Base-by-base conservation (phyloP, 2,113 vertebrate genomes). In the Prunella himalayana region DNA sequence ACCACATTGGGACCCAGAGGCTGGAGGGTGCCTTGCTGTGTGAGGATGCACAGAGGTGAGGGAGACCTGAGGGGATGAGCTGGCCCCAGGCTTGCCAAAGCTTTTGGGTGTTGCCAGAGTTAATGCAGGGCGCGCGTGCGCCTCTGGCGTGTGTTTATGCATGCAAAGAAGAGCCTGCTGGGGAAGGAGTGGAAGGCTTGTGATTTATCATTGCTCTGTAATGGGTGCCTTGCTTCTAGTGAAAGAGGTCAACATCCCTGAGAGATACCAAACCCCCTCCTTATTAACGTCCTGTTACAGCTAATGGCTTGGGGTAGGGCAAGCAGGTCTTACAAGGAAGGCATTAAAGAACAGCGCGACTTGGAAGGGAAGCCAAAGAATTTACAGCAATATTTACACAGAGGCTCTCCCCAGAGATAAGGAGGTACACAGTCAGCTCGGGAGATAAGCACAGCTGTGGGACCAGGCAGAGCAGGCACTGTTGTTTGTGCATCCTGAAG, bases 161-260 rank as follows among this genome's bases (percentile, higher is more conserved):
- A 98, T 98, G 97, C 97, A 97, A 96, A 94, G 95, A 97, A 50
- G 94, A 94, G 94, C 79, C 93, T 97, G 94, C 97, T 97, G 96
- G 94, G 95, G 96, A 97, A 97, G 87, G 91, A 96, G 82, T 92
- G 96, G 96, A 96, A 96, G 69, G 97, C 96, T 95, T 92, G 97
- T 98, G 98, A 98, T 98, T 98, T 97, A 98, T 98, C 98, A 97
- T 97, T 92, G 92, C 95, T 85, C 96, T 45, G 60, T 98, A 98
- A 98, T 98, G 97, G 98, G 97, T 94, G 96, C 96, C 97, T 92
- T 96, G 96, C 96, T 97, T 98, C 97, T 95, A 72, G 96, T 71
- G 94, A 94, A 96, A 97, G 95, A 98, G 97, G 97, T 98, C 97
- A 97, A 76, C 93, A 72, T 97, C 93, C 94, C 94, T 92, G 59